phyloP scores from a whole-genome alignment of 2,888 invertebrate species.

The Rhamnusium bicolor region DNA sequence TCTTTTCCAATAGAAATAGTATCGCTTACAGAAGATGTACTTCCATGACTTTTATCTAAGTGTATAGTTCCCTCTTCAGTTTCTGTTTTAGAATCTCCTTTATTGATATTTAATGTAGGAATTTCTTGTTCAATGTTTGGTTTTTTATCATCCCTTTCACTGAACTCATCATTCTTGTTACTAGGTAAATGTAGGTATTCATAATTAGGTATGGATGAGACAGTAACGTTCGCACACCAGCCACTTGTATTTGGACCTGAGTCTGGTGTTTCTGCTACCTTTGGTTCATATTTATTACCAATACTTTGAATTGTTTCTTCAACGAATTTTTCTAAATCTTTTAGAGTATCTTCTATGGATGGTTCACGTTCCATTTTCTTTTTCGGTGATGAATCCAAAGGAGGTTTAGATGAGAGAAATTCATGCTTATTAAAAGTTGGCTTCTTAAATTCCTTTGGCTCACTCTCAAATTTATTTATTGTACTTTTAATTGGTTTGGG shows the following conservation, averaged over 20 bases:
- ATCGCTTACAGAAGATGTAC: background rate
- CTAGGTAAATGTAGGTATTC: constrained; percentile 50
- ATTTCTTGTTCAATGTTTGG: background rate
- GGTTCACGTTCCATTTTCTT: background rate
- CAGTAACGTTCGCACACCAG: constrained; percentile 62
- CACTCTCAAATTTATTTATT: constrained; percentile 53
- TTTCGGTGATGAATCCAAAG: constrained; percentile 8
- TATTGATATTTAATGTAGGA: background rate
- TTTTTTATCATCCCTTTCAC: background rate
- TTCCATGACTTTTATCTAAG: background rate
- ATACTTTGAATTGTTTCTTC: constrained; percentile 54
- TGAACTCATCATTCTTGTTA: background rate
- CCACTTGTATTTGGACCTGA: constrained; percentile 29
- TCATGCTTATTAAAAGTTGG: constrained; percentile 24
- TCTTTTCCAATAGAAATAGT: background rate
- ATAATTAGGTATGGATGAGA: constrained; percentile 57
- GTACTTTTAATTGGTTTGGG: constrained; percentile 47
- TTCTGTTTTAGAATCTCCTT: background rate
- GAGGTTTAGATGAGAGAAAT: constrained; percentile 28
- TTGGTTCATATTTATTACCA: constrained; percentile 47
- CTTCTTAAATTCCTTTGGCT: constrained; percentile 42
- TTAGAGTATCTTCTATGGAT: constrained; percentile 47
- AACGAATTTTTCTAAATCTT: constrained; percentile 60
- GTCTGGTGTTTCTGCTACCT: background rate
- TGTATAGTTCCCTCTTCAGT: background rate